These are phyloP conservation scores for Sesia bembeciformis DNA, from an alignment of 2,888 invertebrate genomes.

Conservation along the genomic window DNA sequence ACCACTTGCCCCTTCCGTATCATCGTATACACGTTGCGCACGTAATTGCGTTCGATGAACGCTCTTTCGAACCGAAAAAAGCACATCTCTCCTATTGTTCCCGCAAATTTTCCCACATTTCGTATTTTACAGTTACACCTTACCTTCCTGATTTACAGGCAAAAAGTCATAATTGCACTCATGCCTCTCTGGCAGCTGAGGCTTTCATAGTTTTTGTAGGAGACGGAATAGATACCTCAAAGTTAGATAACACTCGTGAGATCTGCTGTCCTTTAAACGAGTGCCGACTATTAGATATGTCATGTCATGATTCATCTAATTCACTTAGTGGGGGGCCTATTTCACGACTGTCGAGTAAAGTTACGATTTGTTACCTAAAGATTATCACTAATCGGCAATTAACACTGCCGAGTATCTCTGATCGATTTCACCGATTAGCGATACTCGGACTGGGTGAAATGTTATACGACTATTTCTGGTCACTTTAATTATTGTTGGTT, in stretches of 20 bases:
- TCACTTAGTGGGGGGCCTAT: too few species aligned
- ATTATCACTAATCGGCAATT: too few species aligned
- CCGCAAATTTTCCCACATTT: constrained; percentile 65
- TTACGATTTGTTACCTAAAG: too few species aligned
- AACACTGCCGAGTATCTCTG: too few species aligned
- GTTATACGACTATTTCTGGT: too few species aligned
- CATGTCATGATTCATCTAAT: too few species aligned
- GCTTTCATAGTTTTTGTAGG: neutral
- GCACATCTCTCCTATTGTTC: constrained; percentile 62
- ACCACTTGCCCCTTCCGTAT: constrained; percentile 28
- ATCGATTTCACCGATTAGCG: too few species aligned
- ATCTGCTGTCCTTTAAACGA: neutral
- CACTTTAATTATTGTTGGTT: too few species aligned
- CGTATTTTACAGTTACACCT: constrained; percentile 62
- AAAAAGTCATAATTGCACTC: constrained; percentile 65
- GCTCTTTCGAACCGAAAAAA: constrained; percentile 68
- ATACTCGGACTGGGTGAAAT: too few species aligned
- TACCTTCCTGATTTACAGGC: constrained; percentile 58
- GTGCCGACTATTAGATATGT: too few species aligned
- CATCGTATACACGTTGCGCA: constrained; percentile 44
- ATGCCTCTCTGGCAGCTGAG: constrained; percentile 10
- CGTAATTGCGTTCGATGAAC: constrained; percentile 65
- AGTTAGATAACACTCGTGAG: neutral
- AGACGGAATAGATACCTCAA: neutral
- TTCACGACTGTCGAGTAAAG: too few species aligned